A percentile compares a stretch with the other conserved stretches of the same genome.
These are phyloP conservation scores for Pseudomyrmex concolor DNA, from an alignment of 1,140 invertebrate species.

Conservation along the genomic window DNA sequence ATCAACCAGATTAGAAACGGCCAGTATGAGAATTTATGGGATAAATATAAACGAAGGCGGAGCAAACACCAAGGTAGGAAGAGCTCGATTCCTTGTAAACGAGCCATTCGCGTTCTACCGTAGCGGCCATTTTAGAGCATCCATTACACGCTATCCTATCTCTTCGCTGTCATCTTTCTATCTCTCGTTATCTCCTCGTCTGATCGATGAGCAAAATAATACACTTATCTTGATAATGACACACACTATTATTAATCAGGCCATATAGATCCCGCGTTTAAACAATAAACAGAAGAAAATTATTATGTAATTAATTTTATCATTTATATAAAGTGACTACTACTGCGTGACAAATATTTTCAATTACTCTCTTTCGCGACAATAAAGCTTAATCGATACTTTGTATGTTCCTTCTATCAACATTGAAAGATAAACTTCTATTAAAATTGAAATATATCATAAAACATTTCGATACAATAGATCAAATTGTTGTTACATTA, in stretches of 20 bases:
- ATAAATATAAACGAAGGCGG: constrained; percentile 76
- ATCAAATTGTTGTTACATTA: neutral
- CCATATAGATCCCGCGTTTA: too few species aligned
- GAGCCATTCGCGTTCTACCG: constrained; percentile 71
- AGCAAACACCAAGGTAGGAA: constrained; percentile 64
- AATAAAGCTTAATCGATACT: too few species aligned
- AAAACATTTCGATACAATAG: neutral
- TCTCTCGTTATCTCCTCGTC: constrained; percentile 50
- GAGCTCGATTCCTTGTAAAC: constrained; percentile 68
- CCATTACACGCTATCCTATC: constrained; percentile 46
- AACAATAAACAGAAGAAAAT: neutral
- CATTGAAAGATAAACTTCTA: too few species aligned
- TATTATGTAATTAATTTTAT: neutral
- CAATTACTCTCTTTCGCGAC: too few species aligned
- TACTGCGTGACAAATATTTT: too few species aligned
- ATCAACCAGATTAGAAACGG: neutral
- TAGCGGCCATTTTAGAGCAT: constrained; percentile 79
- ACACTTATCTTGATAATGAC: neutral
- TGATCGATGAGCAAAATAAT: too few species aligned
- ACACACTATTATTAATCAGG: too few species aligned
- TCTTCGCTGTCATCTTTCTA: constrained; percentile 68
- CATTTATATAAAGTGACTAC: too few species aligned
- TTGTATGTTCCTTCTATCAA: too few species aligned
- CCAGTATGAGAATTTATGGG: neutral
- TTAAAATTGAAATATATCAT: neutral